These are phyloP conservation scores for Campoletis raptor DNA, from an alignment of 2,888 invertebrate genomes.

Conservation along the genomic window DNA sequence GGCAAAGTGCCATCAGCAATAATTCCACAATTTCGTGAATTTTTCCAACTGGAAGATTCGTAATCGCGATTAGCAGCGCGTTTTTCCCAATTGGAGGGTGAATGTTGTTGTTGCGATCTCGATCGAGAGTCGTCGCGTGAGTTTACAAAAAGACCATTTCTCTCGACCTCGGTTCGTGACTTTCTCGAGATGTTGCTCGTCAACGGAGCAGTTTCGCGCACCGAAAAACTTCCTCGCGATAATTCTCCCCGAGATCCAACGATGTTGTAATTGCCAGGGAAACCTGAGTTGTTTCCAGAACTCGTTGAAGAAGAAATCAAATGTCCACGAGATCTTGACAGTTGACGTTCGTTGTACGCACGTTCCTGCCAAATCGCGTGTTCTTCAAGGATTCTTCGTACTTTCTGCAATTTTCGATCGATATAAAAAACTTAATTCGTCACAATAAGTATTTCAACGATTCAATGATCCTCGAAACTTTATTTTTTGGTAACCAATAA, in stretches of 20 bases:
- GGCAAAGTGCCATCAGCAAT: slow-evolving; percentile 53
- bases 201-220: slow-evolving; percentile 73
- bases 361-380: slow-evolving; percentile 72
- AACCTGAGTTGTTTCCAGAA: slow-evolving; percentile 16
- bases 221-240: slow-evolving; percentile 76
- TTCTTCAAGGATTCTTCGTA: slow-evolving; percentile 73
- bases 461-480: neutral
- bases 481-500: neutral
- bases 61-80: slow-evolving; percentile 44
- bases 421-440: neutral
- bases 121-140: slow-evolving; percentile 49
- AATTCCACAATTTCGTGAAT: slow-evolving; percentile 39
- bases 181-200: slow-evolving; percentile 21
- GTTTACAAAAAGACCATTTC: slow-evolving; percentile 53
- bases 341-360: slow-evolving; percentile 59
- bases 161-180: slow-evolving; percentile 34
- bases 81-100: slow-evolving; percentile 68
- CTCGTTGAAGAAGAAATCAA: slow-evolving; percentile 59
- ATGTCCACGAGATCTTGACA: slow-evolving; percentile 54
- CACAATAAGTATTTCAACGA: neutral
- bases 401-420: slow-evolving; percentile 71
- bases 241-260: slow-evolving; percentile 79
- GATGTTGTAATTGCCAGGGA: slow-evolving; percentile 75
- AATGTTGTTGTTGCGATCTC: slow-evolving; percentile 35
- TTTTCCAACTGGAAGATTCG: slow-evolving; percentile 60